These are phyloP conservation scores for Nycticryphes semicollaris DNA, from an alignment of 2,113 vertebrate species.

Conservation along the genomic window DNA sequence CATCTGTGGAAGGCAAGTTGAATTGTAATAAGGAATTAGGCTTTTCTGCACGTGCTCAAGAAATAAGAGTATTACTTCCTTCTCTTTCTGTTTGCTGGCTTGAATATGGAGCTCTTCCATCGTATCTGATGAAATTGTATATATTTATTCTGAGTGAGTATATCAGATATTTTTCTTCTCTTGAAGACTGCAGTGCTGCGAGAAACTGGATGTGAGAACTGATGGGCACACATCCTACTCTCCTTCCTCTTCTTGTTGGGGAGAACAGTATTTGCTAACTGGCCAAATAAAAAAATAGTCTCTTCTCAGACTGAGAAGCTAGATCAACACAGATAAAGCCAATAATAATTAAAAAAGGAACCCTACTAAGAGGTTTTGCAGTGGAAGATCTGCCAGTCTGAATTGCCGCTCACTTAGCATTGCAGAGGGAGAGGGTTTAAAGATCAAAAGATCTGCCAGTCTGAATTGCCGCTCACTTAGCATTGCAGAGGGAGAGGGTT, in stretches of 20 bases:
- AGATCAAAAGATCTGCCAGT: background rate
- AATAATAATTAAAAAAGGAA: background rate
- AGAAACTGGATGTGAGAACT: no score
- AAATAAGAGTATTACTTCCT: background rate
- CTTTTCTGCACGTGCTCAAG: background rate
- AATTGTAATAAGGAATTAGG: background rate
- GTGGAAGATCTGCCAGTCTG: background rate
- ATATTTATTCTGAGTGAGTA: background rate
- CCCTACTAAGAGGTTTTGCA: background rate
- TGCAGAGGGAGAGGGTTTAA: background rate
- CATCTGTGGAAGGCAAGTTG: background rate
- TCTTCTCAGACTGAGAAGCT: background rate
- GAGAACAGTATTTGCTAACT: background rate
- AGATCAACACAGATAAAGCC: background rate
- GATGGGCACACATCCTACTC: background rate
- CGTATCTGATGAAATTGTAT: background rate
- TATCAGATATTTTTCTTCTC: background rate
- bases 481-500: background rate
- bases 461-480: background rate
- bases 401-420: background rate
- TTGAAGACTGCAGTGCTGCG: background rate
- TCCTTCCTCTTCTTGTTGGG: background rate
- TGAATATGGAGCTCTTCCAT: background rate
- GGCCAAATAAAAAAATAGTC: background rate
- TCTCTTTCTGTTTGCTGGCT: background rate